These are phyloP conservation scores for Leptothorax acervorum DNA, from an alignment of 2,888 invertebrate species.

Conservation along the genomic window DNA sequence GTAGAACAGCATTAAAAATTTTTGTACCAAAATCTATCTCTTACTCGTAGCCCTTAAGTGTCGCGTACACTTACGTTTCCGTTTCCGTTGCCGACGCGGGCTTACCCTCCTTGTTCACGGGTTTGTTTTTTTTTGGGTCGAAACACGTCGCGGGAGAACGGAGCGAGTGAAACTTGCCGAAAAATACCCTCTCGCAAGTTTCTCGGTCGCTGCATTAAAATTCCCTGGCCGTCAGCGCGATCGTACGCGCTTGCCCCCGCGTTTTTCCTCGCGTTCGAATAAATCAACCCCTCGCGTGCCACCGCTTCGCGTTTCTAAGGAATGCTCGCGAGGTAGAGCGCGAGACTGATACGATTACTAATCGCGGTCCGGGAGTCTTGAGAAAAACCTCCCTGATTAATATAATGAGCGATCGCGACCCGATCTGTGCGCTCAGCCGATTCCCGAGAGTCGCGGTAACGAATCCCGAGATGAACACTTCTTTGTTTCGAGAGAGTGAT, in stretches of 20 bases:
- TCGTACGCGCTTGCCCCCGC: background rate
- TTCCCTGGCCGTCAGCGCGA: background rate
- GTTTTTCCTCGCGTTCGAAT: background rate
- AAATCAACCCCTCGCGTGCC: background rate
- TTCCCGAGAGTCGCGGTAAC: slow-evolving; percentile 71
- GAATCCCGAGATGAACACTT: slow-evolving; percentile 61
- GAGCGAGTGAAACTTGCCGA: background rate
- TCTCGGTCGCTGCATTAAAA: slow-evolving; percentile 7
- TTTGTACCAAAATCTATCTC: slow-evolving; percentile 84
- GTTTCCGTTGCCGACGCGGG: slow-evolving; percentile 66
- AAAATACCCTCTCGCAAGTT: background rate
- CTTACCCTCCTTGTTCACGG: slow-evolving; percentile 56
- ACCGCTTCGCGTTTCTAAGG: background rate
- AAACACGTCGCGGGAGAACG: background rate
- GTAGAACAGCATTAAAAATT: slow-evolving; percentile 82
- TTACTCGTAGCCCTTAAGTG: slow-evolving; percentile 83
- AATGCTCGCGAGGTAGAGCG: background rate
- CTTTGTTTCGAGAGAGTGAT: slow-evolving; percentile 72
- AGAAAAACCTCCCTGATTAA: background rate
- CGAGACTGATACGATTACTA: slow-evolving; percentile 13
- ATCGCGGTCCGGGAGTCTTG: background rate
- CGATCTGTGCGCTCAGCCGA: slow-evolving; percentile 63
- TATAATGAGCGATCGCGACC: slow-evolving; percentile 1
- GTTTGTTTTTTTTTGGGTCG: background rate
- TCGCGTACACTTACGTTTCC: slow-evolving; percentile 64